phyloP scores from a whole-genome alignment of 2,113 vertebrate species.

The Bufo bufo region DNA sequence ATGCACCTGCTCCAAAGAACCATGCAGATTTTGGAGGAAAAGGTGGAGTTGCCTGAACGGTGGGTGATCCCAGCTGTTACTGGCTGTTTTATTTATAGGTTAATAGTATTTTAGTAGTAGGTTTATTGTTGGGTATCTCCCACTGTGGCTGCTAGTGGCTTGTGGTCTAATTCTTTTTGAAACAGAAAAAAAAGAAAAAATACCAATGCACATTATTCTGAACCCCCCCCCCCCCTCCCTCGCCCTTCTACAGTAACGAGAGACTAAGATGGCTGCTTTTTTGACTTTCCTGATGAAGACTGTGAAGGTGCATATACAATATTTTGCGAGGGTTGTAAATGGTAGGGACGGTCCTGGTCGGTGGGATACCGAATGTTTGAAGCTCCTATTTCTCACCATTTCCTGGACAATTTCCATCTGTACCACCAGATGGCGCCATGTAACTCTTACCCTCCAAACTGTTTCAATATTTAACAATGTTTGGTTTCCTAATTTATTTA shows the following conservation, averaged over 20 bases:
- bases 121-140: conserved; percentile 56
- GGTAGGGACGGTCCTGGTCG: conserved; percentile 61
- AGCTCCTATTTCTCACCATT: conserved; percentile 62
- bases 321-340: conserved; percentile 61
- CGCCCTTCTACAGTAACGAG: conserved; percentile 8
- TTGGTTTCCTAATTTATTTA: conserved; percentile 74
- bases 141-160: conserved; percentile 56
- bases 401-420: conserved; percentile 43
- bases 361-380: conserved; percentile 60
- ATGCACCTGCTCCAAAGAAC: conserved; percentile 6
- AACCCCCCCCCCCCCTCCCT: not conserved
- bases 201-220: conserved; percentile 27
- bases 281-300: conserved; percentile 49
- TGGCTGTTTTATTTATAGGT: conserved; percentile 46
- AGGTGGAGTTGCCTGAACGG: conserved; percentile 9
- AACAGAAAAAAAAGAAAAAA: conserved; percentile 7
- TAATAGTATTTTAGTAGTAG: conserved; percentile 56
- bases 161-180: conserved; percentile 50
- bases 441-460: conserved; percentile 69
- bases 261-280: conserved; percentile 48
- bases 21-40: conserved; percentile 1
- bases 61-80: conserved; percentile 28
- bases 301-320: conserved; percentile 55
- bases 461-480: conserved; percentile 70
- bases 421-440: conserved; percentile 54